A percentile compares a stretch with the other conserved stretches of the same genome.
phyloP scores from a whole-genome alignment of 2,888 invertebrate species.

The Pterobdella sp. region DNA sequence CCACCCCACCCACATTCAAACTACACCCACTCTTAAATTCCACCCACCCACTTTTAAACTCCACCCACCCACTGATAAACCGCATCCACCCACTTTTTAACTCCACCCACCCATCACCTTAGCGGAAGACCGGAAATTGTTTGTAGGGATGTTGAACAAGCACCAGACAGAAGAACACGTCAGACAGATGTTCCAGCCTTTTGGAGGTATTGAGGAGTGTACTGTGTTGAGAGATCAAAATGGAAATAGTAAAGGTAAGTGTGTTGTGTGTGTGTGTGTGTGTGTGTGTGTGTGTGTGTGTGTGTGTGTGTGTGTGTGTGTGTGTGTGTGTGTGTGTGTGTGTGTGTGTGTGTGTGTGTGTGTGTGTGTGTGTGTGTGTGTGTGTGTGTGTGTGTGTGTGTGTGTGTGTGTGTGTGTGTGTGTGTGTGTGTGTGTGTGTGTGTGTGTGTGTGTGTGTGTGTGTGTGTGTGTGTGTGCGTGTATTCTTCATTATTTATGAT shows the following conservation, averaged over 20 bases:
- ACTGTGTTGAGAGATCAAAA: slow-evolving; percentile 94
- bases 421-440: slow-evolving; percentile 14
- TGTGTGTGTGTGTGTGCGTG: slow-evolving; percentile 19
- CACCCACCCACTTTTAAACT: background rate
- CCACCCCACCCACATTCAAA: background rate
- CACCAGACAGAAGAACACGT: slow-evolving; percentile 86
- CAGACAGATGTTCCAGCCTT: slow-evolving; percentile 60
- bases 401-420: slow-evolving; percentile 16
- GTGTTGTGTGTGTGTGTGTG: background rate
- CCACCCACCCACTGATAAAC: background rate
- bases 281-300: slow-evolving; percentile 16
- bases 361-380: slow-evolving; percentile 16
- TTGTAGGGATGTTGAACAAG: slow-evolving; percentile 99
- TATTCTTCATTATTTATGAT: background rate
- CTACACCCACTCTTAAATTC: background rate
- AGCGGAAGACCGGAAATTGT: slow-evolving; percentile 95
- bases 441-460: slow-evolving; percentile 17
- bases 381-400: slow-evolving; percentile 16
- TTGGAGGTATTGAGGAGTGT: slow-evolving; percentile 97
- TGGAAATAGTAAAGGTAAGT: slow-evolving; percentile 91
- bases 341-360: slow-evolving; percentile 14
- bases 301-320: slow-evolving; percentile 16
- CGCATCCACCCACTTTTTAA: background rate
- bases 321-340: slow-evolving; percentile 14
- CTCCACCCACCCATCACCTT: background rate